phyloP scores from a whole-genome alignment of 1,140 invertebrate species.

The Nixonia krombeini region DNA sequence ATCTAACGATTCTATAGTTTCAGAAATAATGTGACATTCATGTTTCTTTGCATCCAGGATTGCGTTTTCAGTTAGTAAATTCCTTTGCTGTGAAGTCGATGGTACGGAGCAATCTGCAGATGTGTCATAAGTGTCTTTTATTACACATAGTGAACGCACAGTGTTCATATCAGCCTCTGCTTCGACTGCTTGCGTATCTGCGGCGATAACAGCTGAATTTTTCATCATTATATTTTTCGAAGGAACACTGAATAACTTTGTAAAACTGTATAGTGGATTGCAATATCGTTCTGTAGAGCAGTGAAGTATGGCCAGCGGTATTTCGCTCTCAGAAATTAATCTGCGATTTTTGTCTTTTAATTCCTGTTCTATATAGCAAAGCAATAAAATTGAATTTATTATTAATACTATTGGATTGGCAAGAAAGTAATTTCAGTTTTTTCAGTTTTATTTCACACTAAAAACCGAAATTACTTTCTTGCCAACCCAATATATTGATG shows the following conservation, averaged over 20 bases:
- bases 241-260: slow-evolving; percentile 4
- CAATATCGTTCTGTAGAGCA: slow-evolving; percentile 29
- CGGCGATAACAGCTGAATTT: slow-evolving; percentile 16
- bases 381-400: not conserved
- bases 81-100: not conserved
- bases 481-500: no score
- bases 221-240: not conserved
- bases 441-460: no score
- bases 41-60: no score
- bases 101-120: not conserved
- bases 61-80: no score
- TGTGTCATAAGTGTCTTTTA: not conserved
- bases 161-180: not conserved
- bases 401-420: no score
- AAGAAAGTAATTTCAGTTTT: no score
- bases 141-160: not conserved
- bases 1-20: not conserved
- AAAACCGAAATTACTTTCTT: no score
- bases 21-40: not conserved
- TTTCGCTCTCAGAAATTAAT: slow-evolving; percentile 32
- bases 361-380: slow-evolving; percentile 16
- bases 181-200: slow-evolving; percentile 25
- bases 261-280: slow-evolving; percentile 31
- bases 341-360: slow-evolving; percentile 12
- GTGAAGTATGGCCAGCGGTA: slow-evolving; percentile 29